Evolutionary conservation across 2,113 vertebrate genomes (phyloP), one percentile per base, ranked within the genome.

Genomic region (Atrichornis clamosus): DNA sequence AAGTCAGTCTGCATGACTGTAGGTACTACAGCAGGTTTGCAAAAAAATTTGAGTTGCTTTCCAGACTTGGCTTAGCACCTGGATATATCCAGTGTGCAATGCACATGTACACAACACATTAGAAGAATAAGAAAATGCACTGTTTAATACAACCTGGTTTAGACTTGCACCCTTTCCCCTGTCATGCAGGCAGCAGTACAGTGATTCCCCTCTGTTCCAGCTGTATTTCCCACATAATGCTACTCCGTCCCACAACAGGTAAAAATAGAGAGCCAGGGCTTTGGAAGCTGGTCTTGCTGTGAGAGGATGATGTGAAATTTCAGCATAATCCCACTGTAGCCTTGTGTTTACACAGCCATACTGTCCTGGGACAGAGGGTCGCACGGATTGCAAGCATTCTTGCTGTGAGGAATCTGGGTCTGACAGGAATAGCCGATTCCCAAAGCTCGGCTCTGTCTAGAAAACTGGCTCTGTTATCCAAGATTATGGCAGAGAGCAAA

Each of bases 361-460:
- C 59, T 93, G 93, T 86, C 94, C 87, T 88, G 95, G 91, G 95
- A 95, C 89, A 42, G 46, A 32, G 49, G 44, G 58, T 91, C 4
- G 1, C 87, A 95, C 0, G 1, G 84, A 94, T 94, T 94, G 96
- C 93, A 96, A 96, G 93, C 94, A 96, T 95, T 96, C 93, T 96
- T 97, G 94, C 91, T 91, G 28, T 0, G 9, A 96, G 95, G 95
- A 96, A 96, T 96, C 94, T 19, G 35, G 27, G 70, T 58, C 90
- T 32, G 85, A 87, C 87, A 94, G 94, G 84, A 97, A 74, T 5
- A 93, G 84, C 78, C 0, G 0, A 95, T 91, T 96, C 94, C 95
- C 96, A 96, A 91, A 96, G 95, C 91, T 93, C 89, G 32, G 67
- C 87, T 91, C 82, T 91, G 91, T 90, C 95, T 91, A 85, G 78